Base-by-base conservation (phyloP, 2,113 vertebrate species). In the Myotis davidii region DNA sequence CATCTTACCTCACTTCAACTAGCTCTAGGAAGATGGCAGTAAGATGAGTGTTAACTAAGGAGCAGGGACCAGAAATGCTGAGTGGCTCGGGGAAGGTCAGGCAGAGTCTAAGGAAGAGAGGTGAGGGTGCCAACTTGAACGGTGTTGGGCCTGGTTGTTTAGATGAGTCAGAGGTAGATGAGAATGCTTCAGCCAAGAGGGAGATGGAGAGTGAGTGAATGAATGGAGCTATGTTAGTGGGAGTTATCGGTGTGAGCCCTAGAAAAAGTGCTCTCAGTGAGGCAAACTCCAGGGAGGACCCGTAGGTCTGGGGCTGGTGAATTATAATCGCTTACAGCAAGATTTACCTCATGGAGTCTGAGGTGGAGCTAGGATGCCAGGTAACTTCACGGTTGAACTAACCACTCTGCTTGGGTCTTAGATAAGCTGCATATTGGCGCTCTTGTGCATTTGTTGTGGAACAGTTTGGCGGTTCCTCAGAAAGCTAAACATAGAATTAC, bases 401-500 rank as follows among this genome's bases (percentile, higher is more conserved):
- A 82, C 52, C 69, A 74, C 7, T 73, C 72, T 70, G 5, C 54
- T 61, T 77, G 64, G 11, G 25, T 78, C 79, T 85, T 39, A 37
- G 54, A 96, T 69, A 82, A 92, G 9, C 37, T 88, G 27, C 21
- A 86, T 25, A 65, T 50, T 93, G 13, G 64, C 89, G 67, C 56
- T 37, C 34, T 84, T 69, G 45, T 39, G 23, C 70, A 54, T 73
- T 89, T 34, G 9, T 59, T 79, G 54, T 50, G 54, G 77, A 76
- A 91, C 91, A 69, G 73, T 79, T 94, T 91, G 64, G 90, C 23
- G 2, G 61, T 78, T 85, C 78, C 86, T 85, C 67, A 74, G 74
- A 91, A 70, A 93, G 54, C 84, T 96, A 90, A 86, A 92, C 76
- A 76, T 90, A 96, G 88, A 76, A 90, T 90, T 91, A 77, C 59